Evolutionary conservation across 2,113 vertebrate genomes (phyloP).

Genomic region (Geococcyx californianus): DNA sequence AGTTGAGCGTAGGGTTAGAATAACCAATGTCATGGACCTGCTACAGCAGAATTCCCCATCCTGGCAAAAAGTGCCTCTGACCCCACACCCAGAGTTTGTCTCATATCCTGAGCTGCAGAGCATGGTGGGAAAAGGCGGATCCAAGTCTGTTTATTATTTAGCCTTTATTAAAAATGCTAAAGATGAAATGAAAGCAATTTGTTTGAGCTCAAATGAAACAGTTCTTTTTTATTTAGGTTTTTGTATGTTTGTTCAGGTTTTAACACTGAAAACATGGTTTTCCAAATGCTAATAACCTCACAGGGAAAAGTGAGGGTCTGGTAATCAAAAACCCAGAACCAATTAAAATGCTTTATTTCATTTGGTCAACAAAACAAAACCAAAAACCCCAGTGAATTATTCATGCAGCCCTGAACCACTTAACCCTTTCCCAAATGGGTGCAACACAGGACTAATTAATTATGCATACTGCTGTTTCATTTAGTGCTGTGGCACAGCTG

Average conservation of each 20-base stretch:
- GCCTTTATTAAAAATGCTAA: not conserved
- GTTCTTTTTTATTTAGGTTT: not conserved
- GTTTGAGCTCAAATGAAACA: not conserved
- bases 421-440: constrained; percentile 34
- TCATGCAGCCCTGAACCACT: not conserved
- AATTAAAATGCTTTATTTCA: constrained; percentile 9
- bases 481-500: not conserved
- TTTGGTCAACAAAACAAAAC: not conserved
- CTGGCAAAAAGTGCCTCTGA: not conserved
- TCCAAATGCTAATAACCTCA: not conserved
- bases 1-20: not conserved
- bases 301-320: not conserved
- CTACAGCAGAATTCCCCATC: not conserved
- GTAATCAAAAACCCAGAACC: not conserved
- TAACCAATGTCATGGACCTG: not conserved
- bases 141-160: not conserved
- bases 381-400: not conserved
- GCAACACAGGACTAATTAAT: not conserved
- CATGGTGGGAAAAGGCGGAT: not conserved
- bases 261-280: not conserved
- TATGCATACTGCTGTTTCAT: constrained; percentile 2
- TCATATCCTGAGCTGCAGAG: not conserved
- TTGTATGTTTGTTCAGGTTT: not conserved
- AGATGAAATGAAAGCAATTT: not conserved
- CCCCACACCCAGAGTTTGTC: not conserved